Base-by-base conservation (phyloP, 2,113 vertebrate genomes). In the Tachysurus vachellii region DNA sequence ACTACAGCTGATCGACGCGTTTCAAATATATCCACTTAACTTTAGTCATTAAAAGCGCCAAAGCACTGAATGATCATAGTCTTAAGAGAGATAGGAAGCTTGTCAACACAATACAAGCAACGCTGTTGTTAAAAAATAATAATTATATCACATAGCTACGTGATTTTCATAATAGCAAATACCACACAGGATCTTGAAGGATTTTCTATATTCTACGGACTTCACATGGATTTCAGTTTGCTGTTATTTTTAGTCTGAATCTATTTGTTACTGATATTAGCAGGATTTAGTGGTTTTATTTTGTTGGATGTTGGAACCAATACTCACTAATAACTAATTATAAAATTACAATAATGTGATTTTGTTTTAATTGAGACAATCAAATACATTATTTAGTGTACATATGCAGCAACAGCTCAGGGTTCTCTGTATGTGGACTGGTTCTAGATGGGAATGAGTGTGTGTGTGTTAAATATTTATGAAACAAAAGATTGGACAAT, bases 381-480 rank as follows among this genome's bases (percentile, higher is more conserved):
- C 2, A 68, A 71, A 75, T 76, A 76, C 56, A 23, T 16, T 21
- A 28, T 85, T 85, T 76, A 19, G 82, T 84, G 47, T 7, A 84
- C 54, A 59, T 82, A 50, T 47, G 16, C 21, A 16, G 47, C 47
- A 77, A 77, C 73, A 53, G 12, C 26, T 77, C 23, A 77, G 47
- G 47, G 23, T n/a, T 53, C 47, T 77, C 12, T n/a, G 59, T 23
- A 62, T 21, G 59, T 62, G 59, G 59, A 23, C 6, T 26, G 23
- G n/a, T 66, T 26, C 26, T 28, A 28, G 9, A 26, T 66, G 26
- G 28, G 31, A 36, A 17, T 70, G 6, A 36, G 28, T 70, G n/a
- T 68, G 61, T n/a, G 61, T 62, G 59, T 62, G 13, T 42, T 10
- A 8, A 71, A 73, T 73, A 71, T 23, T 23, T 44, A 19, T 44